Evolutionary conservation across 2,113 vertebrate species (phyloP), one percentile per base, ranked within the genome.

Genomic region (Serilophus lunatus): DNA sequence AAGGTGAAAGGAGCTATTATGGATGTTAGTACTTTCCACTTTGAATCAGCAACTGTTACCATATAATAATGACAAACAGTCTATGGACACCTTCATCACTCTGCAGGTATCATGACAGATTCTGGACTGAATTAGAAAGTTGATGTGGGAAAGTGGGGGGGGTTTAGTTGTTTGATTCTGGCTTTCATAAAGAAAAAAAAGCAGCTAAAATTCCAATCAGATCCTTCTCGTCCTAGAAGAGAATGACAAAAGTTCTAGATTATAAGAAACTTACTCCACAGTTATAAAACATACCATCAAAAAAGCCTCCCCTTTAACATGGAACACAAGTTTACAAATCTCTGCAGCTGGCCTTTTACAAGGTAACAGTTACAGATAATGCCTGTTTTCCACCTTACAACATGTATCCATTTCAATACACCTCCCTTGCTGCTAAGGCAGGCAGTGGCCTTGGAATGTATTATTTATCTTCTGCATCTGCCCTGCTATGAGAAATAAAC

Each of bases 1-100:
- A 96, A 90, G 31, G 50, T 83, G 86, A 93, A 88, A 88, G 68
- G 17, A 88, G 42, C 63, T 83, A n/a, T 86, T 88, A 90, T 0
- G 19, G 45, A 90, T 65, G 53, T 22, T 70, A 84, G 64, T 31
- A 76, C 57, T 35, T 85, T 47, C 61, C 82, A 71, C 57, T 68
- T 64, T 56, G 59, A 88, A 85, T 68, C 57, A 53, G 79, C 53
- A 88, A 65, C n/a, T 29, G 14, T 40, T 74, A 75, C 70, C 18
- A 35, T 7, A 15, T 13, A 95, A 56, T 59, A 93, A 77, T 47
- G 65, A 88, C 33, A 89, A 84, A 83, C 50, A 13, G 20, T 18
- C 63, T 84, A 75, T 2, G 18, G 51, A 81, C 64, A 78, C 33
- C 29, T 83, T 61, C 47, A 93, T 50, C 47, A 54, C 42, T 33